Conservation (phyloP, 2,888 invertebrate species). For the Nowickia ferox region DNA sequence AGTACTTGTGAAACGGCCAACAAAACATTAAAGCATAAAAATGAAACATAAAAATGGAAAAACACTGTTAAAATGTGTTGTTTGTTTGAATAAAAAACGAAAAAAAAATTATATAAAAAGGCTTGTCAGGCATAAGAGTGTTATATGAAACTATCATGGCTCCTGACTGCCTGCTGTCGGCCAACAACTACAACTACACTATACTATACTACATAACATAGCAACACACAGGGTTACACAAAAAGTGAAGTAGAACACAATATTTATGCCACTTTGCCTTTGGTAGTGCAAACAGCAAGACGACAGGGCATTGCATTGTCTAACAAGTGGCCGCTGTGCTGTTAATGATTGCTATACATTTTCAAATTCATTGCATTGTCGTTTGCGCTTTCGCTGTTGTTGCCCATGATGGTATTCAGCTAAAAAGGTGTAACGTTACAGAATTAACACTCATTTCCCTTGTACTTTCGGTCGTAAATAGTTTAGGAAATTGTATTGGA, state of each 20-base stretch:
- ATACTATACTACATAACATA: background rate
- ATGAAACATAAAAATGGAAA: background rate
- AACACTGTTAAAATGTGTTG: constrained; percentile 28
- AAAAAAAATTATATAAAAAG: constrained; percentile 3
- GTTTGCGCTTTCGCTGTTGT: background rate
- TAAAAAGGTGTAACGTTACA: constrained; percentile 14
- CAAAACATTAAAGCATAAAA: background rate
- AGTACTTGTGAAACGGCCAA: constrained; percentile 20
- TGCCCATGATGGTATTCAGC: background rate
- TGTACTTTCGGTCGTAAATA: background rate
- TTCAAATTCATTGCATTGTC: constrained; percentile 28
- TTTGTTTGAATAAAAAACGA: constrained; percentile 16
- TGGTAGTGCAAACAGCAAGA: background rate
- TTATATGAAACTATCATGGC: constrained; percentile 35
- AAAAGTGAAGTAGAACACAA: constrained; percentile 4
- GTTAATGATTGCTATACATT: constrained; percentile 53
- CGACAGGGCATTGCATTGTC: constrained; percentile 27
- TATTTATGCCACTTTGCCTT: background rate
- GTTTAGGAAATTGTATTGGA: background rate
- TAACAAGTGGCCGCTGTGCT: constrained; percentile 41
- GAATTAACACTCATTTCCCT: constrained; percentile 22
- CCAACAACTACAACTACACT: constrained; percentile 1
- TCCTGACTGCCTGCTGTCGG: background rate
- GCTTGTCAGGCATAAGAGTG: constrained; percentile 48
- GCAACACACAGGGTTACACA: constrained; percentile 5